A percentile compares a stretch with the other conserved stretches of the same genome.
phyloP scores from a whole-genome alignment of 2,797 vertebrate genomes.

The Sebastes ruberrimus region DNA sequence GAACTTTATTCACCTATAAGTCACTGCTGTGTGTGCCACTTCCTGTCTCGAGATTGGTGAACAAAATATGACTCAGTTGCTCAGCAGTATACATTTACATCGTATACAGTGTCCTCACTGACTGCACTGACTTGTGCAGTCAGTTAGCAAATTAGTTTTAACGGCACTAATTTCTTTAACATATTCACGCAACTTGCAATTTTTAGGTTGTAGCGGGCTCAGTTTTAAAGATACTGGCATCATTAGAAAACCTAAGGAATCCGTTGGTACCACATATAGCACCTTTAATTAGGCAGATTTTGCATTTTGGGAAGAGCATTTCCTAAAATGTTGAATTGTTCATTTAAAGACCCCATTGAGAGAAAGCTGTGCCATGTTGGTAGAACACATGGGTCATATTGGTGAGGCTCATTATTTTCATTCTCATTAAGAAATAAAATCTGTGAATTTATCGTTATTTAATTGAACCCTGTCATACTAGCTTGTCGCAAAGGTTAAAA shows the following conservation, averaged over 20 bases:
- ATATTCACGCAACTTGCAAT: too few species aligned
- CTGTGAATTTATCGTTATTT: neutral
- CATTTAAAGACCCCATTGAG: neutral
- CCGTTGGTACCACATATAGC: too few species aligned
- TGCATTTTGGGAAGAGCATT: neutral
- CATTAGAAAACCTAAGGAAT: too few species aligned
- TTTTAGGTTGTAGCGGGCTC: too few species aligned
- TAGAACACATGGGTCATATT: neutral
- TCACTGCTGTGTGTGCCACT: slow-evolving; percentile 42
- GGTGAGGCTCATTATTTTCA: neutral
- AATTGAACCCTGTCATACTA: neutral
- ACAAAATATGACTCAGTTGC: slow-evolving; percentile 50
- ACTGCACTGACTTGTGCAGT: neutral
- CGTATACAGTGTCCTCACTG: neutral
- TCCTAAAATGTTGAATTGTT: neutral
- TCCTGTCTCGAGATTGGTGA: slow-evolving; percentile 48
- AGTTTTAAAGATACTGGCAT: too few species aligned
- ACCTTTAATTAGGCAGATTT: neutral
- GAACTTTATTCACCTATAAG: slow-evolving; percentile 14
- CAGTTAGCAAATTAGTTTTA: too few species aligned
- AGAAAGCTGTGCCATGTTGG: neutral
- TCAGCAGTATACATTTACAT: slow-evolving; percentile 2
- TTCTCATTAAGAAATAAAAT: neutral
- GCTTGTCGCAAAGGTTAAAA: too few species aligned
- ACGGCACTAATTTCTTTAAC: too few species aligned